Percentiles rank a stretch among this genome's conserved stretches.
These are phyloP conservation scores for Lasius fuliginosus DNA, from an alignment of 2,888 invertebrate species.

Conservation along the genomic window DNA sequence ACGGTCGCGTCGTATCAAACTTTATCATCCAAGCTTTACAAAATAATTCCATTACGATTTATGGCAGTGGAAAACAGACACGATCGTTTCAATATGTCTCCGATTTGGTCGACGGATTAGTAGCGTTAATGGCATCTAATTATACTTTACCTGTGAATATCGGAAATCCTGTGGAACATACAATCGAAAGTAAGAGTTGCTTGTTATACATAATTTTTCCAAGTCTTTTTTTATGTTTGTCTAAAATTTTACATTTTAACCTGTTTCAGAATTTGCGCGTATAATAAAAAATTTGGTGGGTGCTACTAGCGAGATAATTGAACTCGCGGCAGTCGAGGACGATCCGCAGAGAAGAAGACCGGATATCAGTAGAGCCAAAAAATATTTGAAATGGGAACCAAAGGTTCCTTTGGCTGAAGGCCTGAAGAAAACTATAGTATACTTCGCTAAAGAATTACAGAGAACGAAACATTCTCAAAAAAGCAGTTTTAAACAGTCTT, in stretches of 20 bases:
- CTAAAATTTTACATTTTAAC: constrained; percentile 8
- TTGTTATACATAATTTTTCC: background rate
- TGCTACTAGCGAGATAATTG: constrained; percentile 94
- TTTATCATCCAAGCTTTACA: constrained; percentile 98
- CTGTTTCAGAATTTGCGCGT: constrained; percentile 92
- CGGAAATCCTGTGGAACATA: constrained; percentile 99
- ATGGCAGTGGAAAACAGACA: constrained; percentile 96
- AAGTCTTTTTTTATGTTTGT: background rate
- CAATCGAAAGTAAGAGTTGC: constrained; percentile 91
- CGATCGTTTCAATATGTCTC: constrained; percentile 99
- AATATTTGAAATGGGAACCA: constrained; percentile 96
- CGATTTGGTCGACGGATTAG: constrained; percentile 97
- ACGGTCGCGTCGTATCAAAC: constrained; percentile 99
- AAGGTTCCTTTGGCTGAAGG: constrained; percentile 95
- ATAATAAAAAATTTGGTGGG: constrained; percentile 95
- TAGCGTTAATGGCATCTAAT: constrained; percentile 97
- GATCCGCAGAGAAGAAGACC: constrained; percentile 98
- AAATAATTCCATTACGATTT: constrained; percentile 96
- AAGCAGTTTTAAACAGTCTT: constrained; percentile 84
- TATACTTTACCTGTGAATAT: constrained; percentile 97
- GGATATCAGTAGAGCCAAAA: constrained; percentile 96
- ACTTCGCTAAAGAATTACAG: constrained; percentile 96
- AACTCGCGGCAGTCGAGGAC: constrained; percentile 96
- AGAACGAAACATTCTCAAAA: constrained; percentile 88
- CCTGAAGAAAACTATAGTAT: constrained; percentile 96